These are phyloP conservation scores for Phrynosoma platyrhinos DNA, from an alignment of 2,113 vertebrate species.

Conservation along the genomic window DNA sequence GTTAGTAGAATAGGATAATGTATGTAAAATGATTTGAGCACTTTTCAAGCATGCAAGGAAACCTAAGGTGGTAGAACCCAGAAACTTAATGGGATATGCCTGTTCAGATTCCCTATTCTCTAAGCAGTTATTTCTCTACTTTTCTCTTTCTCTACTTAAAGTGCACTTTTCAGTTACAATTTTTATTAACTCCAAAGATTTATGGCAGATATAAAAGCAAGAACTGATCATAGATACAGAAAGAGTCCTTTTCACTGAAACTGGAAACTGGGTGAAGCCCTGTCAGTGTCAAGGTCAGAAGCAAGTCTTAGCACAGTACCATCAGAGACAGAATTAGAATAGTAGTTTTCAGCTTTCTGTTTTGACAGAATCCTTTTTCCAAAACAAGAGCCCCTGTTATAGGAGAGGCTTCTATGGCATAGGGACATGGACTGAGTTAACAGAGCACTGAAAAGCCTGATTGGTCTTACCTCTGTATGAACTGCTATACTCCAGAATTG, in stretches of 20 bases:
- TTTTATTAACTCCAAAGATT: neutral
- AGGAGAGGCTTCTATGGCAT: neutral
- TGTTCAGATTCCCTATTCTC: neutral
- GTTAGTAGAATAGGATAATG: neutral
- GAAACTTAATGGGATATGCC: neutral
- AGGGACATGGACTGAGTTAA: too few relatives aligned
- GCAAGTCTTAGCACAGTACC: neutral
- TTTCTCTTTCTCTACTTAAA: neutral
- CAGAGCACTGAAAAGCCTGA: neutral
- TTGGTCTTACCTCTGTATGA: neutral
- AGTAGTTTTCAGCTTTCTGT: neutral
- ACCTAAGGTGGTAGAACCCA: neutral
- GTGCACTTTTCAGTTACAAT: neutral
- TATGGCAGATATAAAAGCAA: neutral
- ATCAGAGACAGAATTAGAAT: neutral
- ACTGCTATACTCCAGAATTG: neutral
- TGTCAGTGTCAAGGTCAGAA: neutral
- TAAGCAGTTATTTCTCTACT: neutral
- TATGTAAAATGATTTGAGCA: neutral
- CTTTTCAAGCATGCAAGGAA: neutral
- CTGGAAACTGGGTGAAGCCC: neutral
- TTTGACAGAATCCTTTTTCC: too few relatives aligned
- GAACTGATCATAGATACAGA: neutral
- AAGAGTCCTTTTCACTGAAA: neutral
- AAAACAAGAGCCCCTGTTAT: too few relatives aligned